Base-by-base conservation (phyloP, 2,888 invertebrate species). In the Frankliniella intonsa region DNA sequence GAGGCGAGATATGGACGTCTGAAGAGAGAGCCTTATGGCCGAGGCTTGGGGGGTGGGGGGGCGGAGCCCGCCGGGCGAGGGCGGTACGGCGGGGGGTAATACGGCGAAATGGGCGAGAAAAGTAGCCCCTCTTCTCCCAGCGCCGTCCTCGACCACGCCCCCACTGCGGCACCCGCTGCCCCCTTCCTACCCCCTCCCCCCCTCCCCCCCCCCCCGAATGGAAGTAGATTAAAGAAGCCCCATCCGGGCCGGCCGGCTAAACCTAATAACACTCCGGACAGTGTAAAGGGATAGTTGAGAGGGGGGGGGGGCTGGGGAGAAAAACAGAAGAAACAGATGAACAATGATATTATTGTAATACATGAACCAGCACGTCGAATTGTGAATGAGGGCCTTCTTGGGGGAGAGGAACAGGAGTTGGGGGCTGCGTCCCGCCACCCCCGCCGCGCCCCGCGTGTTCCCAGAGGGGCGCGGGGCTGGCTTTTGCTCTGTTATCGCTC, bases 61-160 rank as follows among this genome's bases (percentile, higher is more conserved):
- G 38, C 38, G 38, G 38, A 5, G 38, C 38, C 38, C 5, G 38
- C 55, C 3, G 7, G 55, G 8, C 55, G 55, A 22, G 69, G 22
- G 17, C 17, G 17, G 62, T 17, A 62, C 62, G n/a, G 17, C 62
- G n/a, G 17, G 62, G n/a, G 62, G 62, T 62, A 62, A 62, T 62
- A 62, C 19, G 62, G n/a, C 62, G 62, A 62, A 62, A 62, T 62
- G 62, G 62, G 62, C 62, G 62, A 62, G 62, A 62, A 62, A 62
- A 62, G 62, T 62, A 14, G 38, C 38, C 38, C 38, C 38, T 38
- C 38, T 38, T 38, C 38, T 38, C 38, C 38, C 38, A 5, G 38
- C 38, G 38, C 38, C 38, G 38, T 38, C 38, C 38, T 5, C 38
- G 38, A 38, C 38, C 38, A 38, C 38, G 38, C 38, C 38, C 38